Base-by-base conservation (phyloP, 2,888 invertebrate genomes). In the Lathronympha strigana region DNA sequence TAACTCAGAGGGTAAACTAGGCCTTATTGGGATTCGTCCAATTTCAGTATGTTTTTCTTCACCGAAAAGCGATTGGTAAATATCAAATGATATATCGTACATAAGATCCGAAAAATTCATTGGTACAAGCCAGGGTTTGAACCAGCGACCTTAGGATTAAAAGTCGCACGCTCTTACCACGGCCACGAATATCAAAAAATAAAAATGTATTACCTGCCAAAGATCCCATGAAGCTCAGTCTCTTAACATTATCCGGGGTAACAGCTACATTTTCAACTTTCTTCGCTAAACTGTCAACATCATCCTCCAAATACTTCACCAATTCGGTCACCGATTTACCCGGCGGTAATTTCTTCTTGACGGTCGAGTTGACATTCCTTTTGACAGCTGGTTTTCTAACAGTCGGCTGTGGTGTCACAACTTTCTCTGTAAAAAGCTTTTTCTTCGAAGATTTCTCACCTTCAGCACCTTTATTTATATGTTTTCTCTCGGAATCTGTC, bases 161-260 rank as follows among this genome's bases (percentile, higher is more conserved):
- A n/a, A n/a, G n/a, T n/a, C n/a, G n/a, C n/a, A n/a, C n/a, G n/a
- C n/a, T n/a, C n/a, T n/a, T n/a, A n/a, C 28, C 5, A 0, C 1
- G 2, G 5, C 38, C 15, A 33, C 40, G 15, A 4, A 17, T 23
- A 40, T 9, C 23, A 15, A 4, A 9, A 66, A 61, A 36, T 19
- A 57, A 43, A 28, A 15, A 36, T 43, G 23, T 68, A 69, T 74
- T 82, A 93, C 94, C 92, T 77, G 93, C 93, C 68, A 94, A 82
- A 49, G 94, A 94, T 54, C 89, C 93, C 66, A 94, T 77, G 75
- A 94, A 94, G 71, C 87, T 90, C 8, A 93, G 81, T 51, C 84
- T 82, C 66, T 78, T 83, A 2, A 80, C 72, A 38, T 33, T 72
- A 58, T 68, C 72, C 0, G 81, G 76, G n/a, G 79, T 79, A 0